phyloP scores from a whole-genome alignment of 1,140 invertebrate species.

The Drosophila pseudoobscura region DNA sequence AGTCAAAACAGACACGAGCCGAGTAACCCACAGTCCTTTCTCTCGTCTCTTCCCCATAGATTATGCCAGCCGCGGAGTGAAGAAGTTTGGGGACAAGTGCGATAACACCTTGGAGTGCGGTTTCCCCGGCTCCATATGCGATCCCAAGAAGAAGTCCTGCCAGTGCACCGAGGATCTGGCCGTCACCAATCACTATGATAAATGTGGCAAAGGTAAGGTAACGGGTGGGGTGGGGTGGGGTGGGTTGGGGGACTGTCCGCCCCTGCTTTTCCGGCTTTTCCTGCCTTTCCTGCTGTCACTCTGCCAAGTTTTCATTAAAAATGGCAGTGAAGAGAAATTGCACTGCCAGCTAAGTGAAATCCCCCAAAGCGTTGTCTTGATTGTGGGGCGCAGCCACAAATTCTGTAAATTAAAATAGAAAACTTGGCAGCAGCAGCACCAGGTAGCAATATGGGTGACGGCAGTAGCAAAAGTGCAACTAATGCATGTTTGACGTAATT shows the following conservation, averaged over 20 bases:
- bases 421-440: slow-evolving; percentile 43
- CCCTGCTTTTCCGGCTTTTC: not conserved
- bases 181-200: slow-evolving; percentile 91
- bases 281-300: slow-evolving; percentile 44
- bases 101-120: slow-evolving; percentile 88
- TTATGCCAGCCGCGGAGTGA: slow-evolving; percentile 84
- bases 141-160: slow-evolving; percentile 87
- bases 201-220: slow-evolving; percentile 90
- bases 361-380: slow-evolving; percentile 52
- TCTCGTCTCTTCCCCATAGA: slow-evolving; percentile 66
- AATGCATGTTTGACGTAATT: slow-evolving; percentile 67
- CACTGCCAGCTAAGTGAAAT: slow-evolving; percentile 54
- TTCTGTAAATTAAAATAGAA: slow-evolving; percentile 61
- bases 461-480: slow-evolving; percentile 10
- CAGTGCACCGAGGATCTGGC: slow-evolving; percentile 88
- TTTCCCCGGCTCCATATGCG: slow-evolving; percentile 89
- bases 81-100: slow-evolving; percentile 90
- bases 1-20: slow-evolving; percentile 34
- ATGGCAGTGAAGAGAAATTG: slow-evolving; percentile 26
- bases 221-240: slow-evolving; percentile 29
- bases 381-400: slow-evolving; percentile 41
- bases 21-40: slow-evolving; percentile 16
- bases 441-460: no score
- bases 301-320: slow-evolving; percentile 78
- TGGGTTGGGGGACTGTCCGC: slow-evolving; percentile 36